A percentile compares a stretch with the other conserved stretches of the same genome.
phyloP scores from a whole-genome alignment of 2,888 invertebrate species.

The Crocallis elinguaria region DNA sequence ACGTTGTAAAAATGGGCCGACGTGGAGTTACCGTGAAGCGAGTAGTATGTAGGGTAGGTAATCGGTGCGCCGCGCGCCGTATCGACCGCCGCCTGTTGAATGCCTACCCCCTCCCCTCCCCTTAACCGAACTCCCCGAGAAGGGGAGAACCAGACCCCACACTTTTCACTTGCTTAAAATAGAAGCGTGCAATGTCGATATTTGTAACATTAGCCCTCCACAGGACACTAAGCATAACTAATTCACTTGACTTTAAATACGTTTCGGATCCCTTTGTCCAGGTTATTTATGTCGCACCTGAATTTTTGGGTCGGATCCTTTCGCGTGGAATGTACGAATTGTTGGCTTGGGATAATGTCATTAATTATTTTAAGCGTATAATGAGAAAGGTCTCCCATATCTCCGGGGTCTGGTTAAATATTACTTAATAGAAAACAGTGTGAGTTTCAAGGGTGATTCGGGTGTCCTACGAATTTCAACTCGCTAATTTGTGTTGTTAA shows the following conservation, averaged over 20 bases:
- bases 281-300: conserved; percentile 27
- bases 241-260: conserved; percentile 45
- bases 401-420: conserved; percentile 15
- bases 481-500: neutral
- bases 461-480: conserved; percentile 1
- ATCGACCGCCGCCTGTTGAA: conserved; percentile 84
- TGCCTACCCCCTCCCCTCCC: conserved; percentile 69
- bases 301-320: conserved; percentile 27
- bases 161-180: conserved; percentile 83
- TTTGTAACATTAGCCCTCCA: conserved; percentile 75
- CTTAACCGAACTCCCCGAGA: conserved; percentile 40
- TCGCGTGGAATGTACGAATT: conserved; percentile 28
- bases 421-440: conserved; percentile 14
- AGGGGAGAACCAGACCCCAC: conserved; percentile 54
- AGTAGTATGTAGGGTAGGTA: conserved; percentile 57
- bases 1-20: conserved; percentile 38
- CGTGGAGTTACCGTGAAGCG: conserved; percentile 30
- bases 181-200: conserved; percentile 81
- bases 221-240: conserved; percentile 63
- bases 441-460: conserved; percentile 10
- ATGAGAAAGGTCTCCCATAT: conserved; percentile 22
- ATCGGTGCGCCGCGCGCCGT: conserved; percentile 71
- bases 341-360: conserved; percentile 26
- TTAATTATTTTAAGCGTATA: conserved; percentile 33
- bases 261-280: conserved; percentile 32